Evolutionary conservation across 2,888 invertebrate species (phyloP).

Genomic region (Sinohyriopsis cumingii): DNA sequence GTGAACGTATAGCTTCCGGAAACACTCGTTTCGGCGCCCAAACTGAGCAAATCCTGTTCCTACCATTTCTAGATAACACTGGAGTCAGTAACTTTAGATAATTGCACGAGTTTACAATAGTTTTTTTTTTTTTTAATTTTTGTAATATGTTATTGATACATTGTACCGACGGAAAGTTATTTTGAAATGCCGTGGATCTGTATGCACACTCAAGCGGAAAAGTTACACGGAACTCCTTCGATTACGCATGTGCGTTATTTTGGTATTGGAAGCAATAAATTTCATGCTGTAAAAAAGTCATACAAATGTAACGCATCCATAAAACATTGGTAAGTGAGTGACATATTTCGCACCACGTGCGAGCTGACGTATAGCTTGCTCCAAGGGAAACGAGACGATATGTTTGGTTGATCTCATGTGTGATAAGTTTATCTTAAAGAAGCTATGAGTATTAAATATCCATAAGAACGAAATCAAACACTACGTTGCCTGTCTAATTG

Average conservation of each 20-base stretch:
- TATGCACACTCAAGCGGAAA: constrained; percentile 84
- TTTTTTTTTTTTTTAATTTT: constrained; percentile 29
- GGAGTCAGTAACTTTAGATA: no score
- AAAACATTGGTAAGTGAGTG: constrained; percentile 30
- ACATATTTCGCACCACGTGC: constrained; percentile 27
- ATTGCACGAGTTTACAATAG: no score
- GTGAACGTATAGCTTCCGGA: constrained; percentile 75
- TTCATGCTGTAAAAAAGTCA: constrained; percentile 71
- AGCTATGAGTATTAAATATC: constrained; percentile 9
- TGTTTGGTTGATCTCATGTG: constrained; percentile 14
- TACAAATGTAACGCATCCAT: constrained; percentile 24
- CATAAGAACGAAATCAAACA: constrained; percentile 27
- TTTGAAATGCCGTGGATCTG: constrained; percentile 75
- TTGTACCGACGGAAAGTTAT: constrained; percentile 77
- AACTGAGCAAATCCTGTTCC: no score
- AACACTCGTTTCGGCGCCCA: constrained; percentile 1
- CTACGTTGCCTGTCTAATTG: constrained; percentile 10
- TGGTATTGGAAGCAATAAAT: constrained; percentile 84
- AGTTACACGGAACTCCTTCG: constrained; percentile 86
- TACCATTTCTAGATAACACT: no score
- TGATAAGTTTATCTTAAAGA: no score
- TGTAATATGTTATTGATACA: constrained; percentile 80
- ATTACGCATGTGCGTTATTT: constrained; percentile 81
- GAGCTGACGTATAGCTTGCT: constrained; percentile 22
- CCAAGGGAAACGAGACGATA: constrained; percentile 22